Evolutionary conservation across 2,888 invertebrate species (phyloP).

Genomic region (Barypeithes pellucidus): DNA sequence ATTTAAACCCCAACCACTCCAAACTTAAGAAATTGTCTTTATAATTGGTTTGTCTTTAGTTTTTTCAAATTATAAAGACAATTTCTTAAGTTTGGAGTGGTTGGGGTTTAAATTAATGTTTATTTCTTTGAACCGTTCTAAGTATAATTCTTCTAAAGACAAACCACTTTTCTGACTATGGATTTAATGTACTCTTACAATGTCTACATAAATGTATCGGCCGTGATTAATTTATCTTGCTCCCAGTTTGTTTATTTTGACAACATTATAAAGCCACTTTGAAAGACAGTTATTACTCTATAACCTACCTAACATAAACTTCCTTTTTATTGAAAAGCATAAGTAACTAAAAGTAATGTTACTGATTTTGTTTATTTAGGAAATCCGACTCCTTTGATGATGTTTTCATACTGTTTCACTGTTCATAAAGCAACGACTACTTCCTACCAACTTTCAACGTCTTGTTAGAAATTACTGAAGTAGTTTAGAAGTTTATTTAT

Average conservation of each 20-base stretch:
- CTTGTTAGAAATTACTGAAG: not conserved
- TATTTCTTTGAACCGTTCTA: too few species aligned
- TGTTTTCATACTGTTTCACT: not conserved
- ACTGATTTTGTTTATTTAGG: not conserved
- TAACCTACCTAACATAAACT: conserved; percentile 6
- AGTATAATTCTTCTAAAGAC: too few species aligned
- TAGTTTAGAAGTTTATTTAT: too few species aligned
- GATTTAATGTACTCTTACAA: too few species aligned
- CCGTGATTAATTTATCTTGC: not conserved
- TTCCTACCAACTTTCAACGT: not conserved
- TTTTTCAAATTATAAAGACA: too few species aligned
- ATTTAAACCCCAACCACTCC: too few species aligned
- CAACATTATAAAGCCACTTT: not conserved
- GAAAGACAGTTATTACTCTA: not conserved
- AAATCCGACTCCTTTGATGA: conserved; percentile 1
- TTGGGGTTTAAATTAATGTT: too few species aligned
- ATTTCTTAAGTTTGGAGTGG: too few species aligned
- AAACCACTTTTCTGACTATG: too few species aligned
- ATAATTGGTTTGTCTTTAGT: too few species aligned
- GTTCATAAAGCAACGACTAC: not conserved
- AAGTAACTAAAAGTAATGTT: not conserved
- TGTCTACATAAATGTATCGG: too few species aligned
- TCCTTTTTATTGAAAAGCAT: not conserved
- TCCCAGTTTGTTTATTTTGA: not conserved
- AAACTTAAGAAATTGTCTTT: too few species aligned